Percentiles rank a stretch among this genome's conserved stretches.
These are phyloP conservation scores for Trematomus bernacchii DNA, from an alignment of 2,797 vertebrate species.

Conservation along the genomic window DNA sequence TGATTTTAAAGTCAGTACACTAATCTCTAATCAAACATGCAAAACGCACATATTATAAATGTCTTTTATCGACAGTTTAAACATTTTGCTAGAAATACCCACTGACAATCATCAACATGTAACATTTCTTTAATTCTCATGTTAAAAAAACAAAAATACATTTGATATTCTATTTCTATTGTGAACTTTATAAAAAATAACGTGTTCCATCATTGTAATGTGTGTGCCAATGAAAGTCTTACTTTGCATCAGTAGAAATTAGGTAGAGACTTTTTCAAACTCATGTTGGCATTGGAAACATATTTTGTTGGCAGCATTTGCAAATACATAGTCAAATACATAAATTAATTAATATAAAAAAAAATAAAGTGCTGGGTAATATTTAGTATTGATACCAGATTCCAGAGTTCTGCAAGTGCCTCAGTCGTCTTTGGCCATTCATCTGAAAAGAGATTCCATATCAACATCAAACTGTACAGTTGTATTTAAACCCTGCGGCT, in stretches of 20 bases:
- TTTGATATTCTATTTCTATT: not conserved
- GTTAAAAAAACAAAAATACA: not conserved
- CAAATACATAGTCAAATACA: not conserved
- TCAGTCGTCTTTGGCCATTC: not conserved
- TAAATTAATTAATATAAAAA: too few relatives aligned
- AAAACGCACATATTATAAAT: not conserved
- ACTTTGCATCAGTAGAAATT: not conserved
- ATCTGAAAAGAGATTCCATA: conserved; percentile 42
- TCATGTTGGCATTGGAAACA: not conserved
- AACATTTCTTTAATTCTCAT: not conserved
- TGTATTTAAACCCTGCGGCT: conserved; percentile 39
- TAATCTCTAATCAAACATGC: too few relatives aligned
- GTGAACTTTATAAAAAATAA: not conserved
- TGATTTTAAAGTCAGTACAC: too few relatives aligned
- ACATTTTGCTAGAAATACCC: too few relatives aligned
- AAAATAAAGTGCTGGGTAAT: too few relatives aligned
- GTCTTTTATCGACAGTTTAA: not conserved
- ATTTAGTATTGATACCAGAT: not conserved
- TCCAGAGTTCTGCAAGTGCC: conserved; percentile 14
- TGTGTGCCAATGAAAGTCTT: not conserved
- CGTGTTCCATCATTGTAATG: not conserved
- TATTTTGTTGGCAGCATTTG: conserved; percentile 6
- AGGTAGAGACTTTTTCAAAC: not conserved
- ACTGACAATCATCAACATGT: not conserved
- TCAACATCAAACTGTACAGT: conserved; percentile 51